phyloP scores from a whole-genome alignment of 2,888 invertebrate genomes.

The Merodon equestris region DNA sequence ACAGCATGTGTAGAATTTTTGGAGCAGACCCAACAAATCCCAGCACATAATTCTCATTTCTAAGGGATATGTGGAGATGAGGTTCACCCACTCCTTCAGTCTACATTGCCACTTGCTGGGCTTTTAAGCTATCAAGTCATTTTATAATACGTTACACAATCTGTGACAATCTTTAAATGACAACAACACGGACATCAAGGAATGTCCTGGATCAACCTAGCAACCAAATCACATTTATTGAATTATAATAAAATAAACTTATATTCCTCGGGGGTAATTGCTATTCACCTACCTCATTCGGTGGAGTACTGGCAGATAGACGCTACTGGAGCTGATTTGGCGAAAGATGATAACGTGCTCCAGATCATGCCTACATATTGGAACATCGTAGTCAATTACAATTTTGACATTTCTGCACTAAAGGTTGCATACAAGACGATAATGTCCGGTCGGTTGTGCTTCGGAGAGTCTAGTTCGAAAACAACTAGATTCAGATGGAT shows the following conservation, averaged over 20 bases:
- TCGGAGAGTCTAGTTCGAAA: background rate
- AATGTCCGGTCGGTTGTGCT: slow-evolving; percentile 46
- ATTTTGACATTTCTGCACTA: slow-evolving; percentile 54
- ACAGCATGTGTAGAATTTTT: slow-evolving; percentile 57
- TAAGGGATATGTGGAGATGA: slow-evolving; percentile 16
- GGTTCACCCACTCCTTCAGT: background rate
- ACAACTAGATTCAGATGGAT: slow-evolving; percentile 22
- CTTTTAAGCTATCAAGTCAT: slow-evolving; percentile 56
- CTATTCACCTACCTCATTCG: slow-evolving; percentile 32
- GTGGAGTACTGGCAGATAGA: background rate
- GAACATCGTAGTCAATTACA: slow-evolving; percentile 57
- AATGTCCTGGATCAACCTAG: background rate
- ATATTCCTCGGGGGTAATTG: slow-evolving; percentile 58
- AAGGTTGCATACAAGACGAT: slow-evolving; percentile 58
- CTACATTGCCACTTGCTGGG: slow-evolving; percentile 32
- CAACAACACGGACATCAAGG: slow-evolving; percentile 40
- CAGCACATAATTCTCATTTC: slow-evolving; percentile 58
- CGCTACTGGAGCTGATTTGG: background rate
- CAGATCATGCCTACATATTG: slow-evolving; percentile 1
- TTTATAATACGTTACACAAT: slow-evolving; percentile 50
- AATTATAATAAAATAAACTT: slow-evolving; percentile 67
- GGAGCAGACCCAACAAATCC: slow-evolving; percentile 58
- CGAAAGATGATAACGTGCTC: background rate
- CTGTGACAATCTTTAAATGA: slow-evolving; percentile 47
- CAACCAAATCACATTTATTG: slow-evolving; percentile 59